phyloP scores from a whole-genome alignment of 2,113 vertebrate species.

The Gambusia affinis region DNA sequence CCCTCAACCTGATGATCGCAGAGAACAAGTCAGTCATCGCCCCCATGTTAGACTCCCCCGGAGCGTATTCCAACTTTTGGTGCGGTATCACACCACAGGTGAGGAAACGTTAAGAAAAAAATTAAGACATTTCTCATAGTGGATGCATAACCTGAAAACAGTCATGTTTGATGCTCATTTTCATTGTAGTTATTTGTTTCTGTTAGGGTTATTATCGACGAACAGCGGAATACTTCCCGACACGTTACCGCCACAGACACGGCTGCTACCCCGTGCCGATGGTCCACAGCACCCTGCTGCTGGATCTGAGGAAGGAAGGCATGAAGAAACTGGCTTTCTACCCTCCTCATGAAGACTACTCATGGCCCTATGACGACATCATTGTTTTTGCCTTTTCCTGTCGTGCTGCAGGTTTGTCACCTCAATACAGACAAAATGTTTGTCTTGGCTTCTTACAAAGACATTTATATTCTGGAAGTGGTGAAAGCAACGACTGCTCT shows the following conservation, averaged over 20 bases:
- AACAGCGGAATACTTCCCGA: slow-evolving; percentile 94
- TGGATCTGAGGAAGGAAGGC: slow-evolving; percentile 86
- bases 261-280: slow-evolving; percentile 92
- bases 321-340: slow-evolving; percentile 86
- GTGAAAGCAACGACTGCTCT: background rate
- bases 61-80: slow-evolving; percentile 98
- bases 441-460: background rate
- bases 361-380: slow-evolving; percentile 96
- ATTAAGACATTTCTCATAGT: background rate
- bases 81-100: slow-evolving; percentile 98
- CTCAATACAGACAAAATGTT: background rate
- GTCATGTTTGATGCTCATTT: background rate
- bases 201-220: slow-evolving; percentile 92
- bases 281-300: slow-evolving; percentile 91
- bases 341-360: slow-evolving; percentile 90
- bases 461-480: background rate
- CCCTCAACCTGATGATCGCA: slow-evolving; percentile 84
- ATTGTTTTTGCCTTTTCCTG: slow-evolving; percentile 94
- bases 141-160: background rate
- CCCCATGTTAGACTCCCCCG: slow-evolving; percentile 94
- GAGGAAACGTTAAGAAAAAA: background rate
- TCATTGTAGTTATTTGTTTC: background rate
- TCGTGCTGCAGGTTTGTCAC: slow-evolving; percentile 82
- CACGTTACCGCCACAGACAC: slow-evolving; percentile 86
- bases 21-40: slow-evolving; percentile 90